Evolutionary conservation across 2,888 invertebrate species (phyloP).

Genomic region (Gasteruption jaculator): DNA sequence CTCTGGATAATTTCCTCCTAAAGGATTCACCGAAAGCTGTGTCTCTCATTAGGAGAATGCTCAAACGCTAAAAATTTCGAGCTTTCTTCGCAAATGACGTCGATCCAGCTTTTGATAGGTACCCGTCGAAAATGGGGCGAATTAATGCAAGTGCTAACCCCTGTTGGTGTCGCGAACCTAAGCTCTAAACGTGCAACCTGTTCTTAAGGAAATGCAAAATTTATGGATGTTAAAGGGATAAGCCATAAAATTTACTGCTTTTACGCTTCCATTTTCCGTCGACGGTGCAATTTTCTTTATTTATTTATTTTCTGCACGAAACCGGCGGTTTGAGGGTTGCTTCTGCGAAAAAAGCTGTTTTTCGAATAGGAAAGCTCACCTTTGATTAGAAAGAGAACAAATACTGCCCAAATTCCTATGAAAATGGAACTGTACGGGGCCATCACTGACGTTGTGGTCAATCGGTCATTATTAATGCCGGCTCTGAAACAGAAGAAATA

Average conservation of each 20-base stretch:
- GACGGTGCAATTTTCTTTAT: neutral
- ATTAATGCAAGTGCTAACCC: too few species aligned
- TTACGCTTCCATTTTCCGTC: neutral
- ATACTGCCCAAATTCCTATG: conserved; percentile 48
- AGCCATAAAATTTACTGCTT: neutral
- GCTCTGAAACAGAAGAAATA: conserved; percentile 29
- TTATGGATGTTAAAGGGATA: too few species aligned
- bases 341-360: neutral
- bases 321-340: conserved; percentile 1
- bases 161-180: too few species aligned
- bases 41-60: too few species aligned
- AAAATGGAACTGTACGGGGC: conserved; percentile 47
- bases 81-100: too few species aligned
- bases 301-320: neutral
- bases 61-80: too few species aligned
- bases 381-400: conserved; percentile 47
- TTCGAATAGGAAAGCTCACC: conserved; percentile 29
- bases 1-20: too few species aligned
- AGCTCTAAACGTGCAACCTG: too few species aligned
- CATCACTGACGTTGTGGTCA: conserved; percentile 46
- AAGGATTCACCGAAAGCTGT: too few species aligned
- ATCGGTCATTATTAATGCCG: conserved; percentile 44
- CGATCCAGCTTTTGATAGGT: too few species aligned
- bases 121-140: too few species aligned
- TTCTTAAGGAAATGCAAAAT: too few species aligned